Conservation (phyloP, 2,888 invertebrate genomes). For the Escarpia spicata region DNA sequence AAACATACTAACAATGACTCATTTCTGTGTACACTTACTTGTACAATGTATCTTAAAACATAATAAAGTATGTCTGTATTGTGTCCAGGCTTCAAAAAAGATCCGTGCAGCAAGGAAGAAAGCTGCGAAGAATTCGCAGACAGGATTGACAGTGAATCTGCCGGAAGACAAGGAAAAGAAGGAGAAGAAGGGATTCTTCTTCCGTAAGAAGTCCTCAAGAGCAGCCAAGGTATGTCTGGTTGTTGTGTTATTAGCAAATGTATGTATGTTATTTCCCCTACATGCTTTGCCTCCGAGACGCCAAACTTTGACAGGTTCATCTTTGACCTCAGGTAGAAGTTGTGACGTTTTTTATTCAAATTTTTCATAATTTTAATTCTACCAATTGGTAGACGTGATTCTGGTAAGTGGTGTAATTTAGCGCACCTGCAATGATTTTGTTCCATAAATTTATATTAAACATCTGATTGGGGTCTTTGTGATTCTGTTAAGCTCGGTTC, state of each 20-base stretch:
- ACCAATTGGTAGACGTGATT: too few relatives aligned
- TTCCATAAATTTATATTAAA: too few relatives aligned
- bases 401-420: too few relatives aligned
- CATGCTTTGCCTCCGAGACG: too few relatives aligned
- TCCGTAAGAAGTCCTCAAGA: constrained; percentile 50
- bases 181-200: constrained; percentile 59
- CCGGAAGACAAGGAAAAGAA: constrained; percentile 49
- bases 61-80: background rate
- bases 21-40: too few relatives aligned
- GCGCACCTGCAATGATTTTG: too few relatives aligned
- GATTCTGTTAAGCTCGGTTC: too few relatives aligned
- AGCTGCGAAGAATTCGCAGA: background rate
- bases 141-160: constrained; percentile 46
- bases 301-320: background rate
- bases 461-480: too few relatives aligned
- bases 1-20: too few relatives aligned
- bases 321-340: background rate
- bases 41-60: background rate
- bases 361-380: too few relatives aligned
- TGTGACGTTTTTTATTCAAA: background rate
- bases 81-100: background rate
- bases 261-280: too few relatives aligned
- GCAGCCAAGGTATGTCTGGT: constrained; percentile 36
- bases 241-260: background rate
- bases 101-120: constrained; percentile 17